Percentiles rank a stretch among this genome's conserved stretches.
These are phyloP conservation scores for Hedychridium roseum DNA, from an alignment of 2,888 invertebrate genomes.

Conservation along the genomic window DNA sequence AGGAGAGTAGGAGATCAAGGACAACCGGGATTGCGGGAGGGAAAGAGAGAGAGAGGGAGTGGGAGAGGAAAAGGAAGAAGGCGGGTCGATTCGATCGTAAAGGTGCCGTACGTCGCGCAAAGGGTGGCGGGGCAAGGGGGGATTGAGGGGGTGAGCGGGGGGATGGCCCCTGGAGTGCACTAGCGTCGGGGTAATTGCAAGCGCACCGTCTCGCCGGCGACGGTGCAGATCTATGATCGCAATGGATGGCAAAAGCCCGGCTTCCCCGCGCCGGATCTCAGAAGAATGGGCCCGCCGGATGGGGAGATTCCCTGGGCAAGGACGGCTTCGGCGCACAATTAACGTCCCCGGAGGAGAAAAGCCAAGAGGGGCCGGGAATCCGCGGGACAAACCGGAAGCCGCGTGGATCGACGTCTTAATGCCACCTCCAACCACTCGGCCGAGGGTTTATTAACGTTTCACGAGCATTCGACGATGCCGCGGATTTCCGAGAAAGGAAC, in stretches of 20 bases:
- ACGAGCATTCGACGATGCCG: too few species aligned
- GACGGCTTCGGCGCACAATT: constrained; percentile 23
- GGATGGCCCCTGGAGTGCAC: constrained; percentile 48
- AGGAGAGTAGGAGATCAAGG: too few species aligned
- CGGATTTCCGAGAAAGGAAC: too few species aligned
- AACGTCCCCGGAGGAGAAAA: constrained; percentile 20
- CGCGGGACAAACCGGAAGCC: background rate
- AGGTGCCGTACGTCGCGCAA: background rate
- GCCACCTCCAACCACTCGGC: too few species aligned
- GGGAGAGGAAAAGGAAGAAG: background rate
- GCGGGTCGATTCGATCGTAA: background rate
- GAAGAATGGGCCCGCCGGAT: constrained; percentile 33
- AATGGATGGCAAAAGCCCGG: constrained; percentile 36
- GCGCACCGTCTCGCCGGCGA: constrained; percentile 38
- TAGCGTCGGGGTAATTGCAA: constrained; percentile 54
- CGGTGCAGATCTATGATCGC: constrained; percentile 53
- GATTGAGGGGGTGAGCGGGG: constrained; percentile 23
- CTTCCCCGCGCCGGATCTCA: constrained; percentile 18
- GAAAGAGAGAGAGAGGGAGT: background rate
- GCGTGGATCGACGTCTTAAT: constrained; percentile 20
- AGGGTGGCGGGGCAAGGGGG: background rate
- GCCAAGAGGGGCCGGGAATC: constrained; percentile 10
- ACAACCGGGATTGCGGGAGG: background rate
- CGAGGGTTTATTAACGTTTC: too few species aligned
- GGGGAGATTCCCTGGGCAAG: too few species aligned